Evolutionary conservation across 2,797 vertebrate species (phyloP).

Genomic region (Euthynnus affinis): DNA sequence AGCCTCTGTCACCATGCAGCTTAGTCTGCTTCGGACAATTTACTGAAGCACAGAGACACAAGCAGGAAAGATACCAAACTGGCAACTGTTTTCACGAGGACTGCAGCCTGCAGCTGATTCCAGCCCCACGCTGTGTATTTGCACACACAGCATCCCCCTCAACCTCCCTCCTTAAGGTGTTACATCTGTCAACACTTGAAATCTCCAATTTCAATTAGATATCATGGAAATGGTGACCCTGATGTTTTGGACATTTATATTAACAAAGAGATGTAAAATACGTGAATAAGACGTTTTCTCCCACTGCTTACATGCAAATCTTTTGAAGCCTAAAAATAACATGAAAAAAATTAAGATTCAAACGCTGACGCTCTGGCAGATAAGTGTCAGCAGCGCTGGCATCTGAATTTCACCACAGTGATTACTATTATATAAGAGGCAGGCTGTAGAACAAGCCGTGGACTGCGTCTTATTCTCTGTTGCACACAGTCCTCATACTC

Average conservation of each 20-base stretch:
- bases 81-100: conserved; percentile 27
- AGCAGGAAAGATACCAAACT: conserved; percentile 39
- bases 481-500: conserved; percentile 3
- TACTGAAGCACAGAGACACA: conserved; percentile 46
- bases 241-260: background rate
- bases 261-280: conserved; percentile 5
- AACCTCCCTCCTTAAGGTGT: background rate
- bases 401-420: conserved; percentile 58
- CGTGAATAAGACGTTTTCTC: background rate
- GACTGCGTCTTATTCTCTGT: conserved; percentile 25
- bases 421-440: conserved; percentile 61
- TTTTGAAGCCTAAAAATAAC: conserved; percentile 48
- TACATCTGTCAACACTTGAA: background rate
- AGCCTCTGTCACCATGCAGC: conserved; percentile 73
- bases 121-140: background rate
- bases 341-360: conserved; percentile 55
- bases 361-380: conserved; percentile 59
- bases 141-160: background rate
- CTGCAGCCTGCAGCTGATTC: conserved; percentile 26
- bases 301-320: conserved; percentile 28
- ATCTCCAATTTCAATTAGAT: background rate
- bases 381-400: conserved; percentile 59
- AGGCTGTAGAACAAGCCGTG: conserved; percentile 42
- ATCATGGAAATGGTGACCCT: background rate
- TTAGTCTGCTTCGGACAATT: conserved; percentile 68